phyloP scores from a whole-genome alignment of 2,797 vertebrate species.

The Pantherophis alleghaniensis region DNA sequence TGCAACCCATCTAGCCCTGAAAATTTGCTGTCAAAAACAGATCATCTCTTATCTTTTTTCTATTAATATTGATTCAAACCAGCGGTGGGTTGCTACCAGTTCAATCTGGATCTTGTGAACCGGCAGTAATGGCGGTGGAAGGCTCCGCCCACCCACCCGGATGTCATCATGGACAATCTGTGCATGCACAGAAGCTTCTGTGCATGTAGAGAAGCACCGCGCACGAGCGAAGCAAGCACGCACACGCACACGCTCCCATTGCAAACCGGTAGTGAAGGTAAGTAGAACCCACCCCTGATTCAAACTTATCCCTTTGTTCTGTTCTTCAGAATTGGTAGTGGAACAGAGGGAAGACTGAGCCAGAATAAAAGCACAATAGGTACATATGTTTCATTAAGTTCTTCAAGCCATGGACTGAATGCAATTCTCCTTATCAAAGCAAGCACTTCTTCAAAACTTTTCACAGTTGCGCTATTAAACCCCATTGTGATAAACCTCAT shows the following conservation, averaged over 20 bases:
- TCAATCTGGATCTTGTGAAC: too few relatives aligned
- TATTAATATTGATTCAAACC: background rate
- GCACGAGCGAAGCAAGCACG: too few relatives aligned
- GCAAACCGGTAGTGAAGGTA: too few relatives aligned
- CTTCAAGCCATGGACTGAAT: background rate
- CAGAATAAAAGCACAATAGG: background rate
- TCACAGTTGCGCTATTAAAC: background rate
- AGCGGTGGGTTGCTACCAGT: too few relatives aligned
- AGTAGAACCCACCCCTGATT: too few relatives aligned
- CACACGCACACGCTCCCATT: too few relatives aligned
- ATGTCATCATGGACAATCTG: too few relatives aligned
- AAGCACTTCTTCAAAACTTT: background rate
- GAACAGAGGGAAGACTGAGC: background rate
- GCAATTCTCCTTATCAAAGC: background rate
- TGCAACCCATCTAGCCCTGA: background rate
- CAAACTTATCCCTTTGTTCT: background rate
- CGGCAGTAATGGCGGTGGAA: too few relatives aligned
- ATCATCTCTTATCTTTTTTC: background rate
- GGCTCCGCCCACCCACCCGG: too few relatives aligned
- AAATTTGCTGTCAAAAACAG: background rate
- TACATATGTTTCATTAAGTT: background rate
- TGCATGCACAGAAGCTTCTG: too few relatives aligned
- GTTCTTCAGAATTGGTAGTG: background rate
- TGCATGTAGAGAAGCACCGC: too few relatives aligned
- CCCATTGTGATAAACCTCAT: background rate